Evolutionary conservation across 2,888 invertebrate species (phyloP), one percentile per base, ranked within the genome.

Genomic region (Bhutanitis thaidina): DNA sequence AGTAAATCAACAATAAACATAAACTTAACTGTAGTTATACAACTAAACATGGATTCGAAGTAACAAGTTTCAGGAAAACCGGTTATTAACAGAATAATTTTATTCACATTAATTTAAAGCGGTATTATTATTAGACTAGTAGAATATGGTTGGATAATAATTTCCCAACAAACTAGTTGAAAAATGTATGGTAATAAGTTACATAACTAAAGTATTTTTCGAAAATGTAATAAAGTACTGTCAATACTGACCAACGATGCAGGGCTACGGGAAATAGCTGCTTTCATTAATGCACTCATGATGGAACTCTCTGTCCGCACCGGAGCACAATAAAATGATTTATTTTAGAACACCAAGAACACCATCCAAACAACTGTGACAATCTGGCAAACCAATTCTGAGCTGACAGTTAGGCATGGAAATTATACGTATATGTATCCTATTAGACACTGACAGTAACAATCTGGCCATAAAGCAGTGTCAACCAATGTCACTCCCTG

Each of bases 271-370:
- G 80, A 77, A 56, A 83, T 60, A 41, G 85, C 73, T 55, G 80
- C 80, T 69, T 86, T 90, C 73, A 89, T 78, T 72, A 90, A 64
- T 78, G 83, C 81, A 83, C 89, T 90, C 90, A 90, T 90, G 88
- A 88, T 89, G 88, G 86, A 87, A 89, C 88, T 87, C 87, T 79
- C 85, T 88, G 72, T 84, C 80, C 88, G 88, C 89, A 89, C 89
- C 52, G 52, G 43, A 52, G 52, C 43, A 52, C 55, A 45, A 38
- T 53, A 49, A 50, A 49, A 49, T 14, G 37, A 44, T 51, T 40
- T 57, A 51, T 52, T 53, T 47, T 56, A 56, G 34, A 60, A 61
- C 56, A 55, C 30, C 49, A 48, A 52, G 44, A 55, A 53, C 55
- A 40, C 58, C 65, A 60, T 61, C 51, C 62, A 52, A 54, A 52